phyloP scores from a whole-genome alignment of 2,888 invertebrate genomes.

The Gastracanthus pulcherrimus region DNA sequence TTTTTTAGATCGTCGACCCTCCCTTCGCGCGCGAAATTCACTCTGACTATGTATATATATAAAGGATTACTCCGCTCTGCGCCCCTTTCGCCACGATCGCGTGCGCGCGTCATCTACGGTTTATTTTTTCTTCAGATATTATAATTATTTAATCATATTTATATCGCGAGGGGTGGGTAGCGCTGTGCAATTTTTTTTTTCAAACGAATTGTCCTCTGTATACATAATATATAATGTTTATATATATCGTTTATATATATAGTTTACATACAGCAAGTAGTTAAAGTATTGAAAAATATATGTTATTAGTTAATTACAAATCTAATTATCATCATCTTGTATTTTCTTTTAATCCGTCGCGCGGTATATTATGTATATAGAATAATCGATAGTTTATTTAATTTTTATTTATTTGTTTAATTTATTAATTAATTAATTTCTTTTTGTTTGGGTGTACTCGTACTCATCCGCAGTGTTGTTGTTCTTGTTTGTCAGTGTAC shows the following conservation, averaged over 20 bases:
- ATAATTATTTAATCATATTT: not conserved
- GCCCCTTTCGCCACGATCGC: constrained; percentile 1
- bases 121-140: not conserved
- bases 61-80: not conserved
- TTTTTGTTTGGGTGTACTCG: constrained; percentile 55
- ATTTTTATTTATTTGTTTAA: constrained; percentile 57
- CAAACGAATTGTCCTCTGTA: constrained; percentile 18
- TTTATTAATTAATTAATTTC: constrained; percentile 63
- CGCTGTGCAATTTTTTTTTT: constrained; percentile 24
- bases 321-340: constrained; percentile 72
- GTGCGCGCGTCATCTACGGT: not conserved
- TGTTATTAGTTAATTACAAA: constrained; percentile 74
- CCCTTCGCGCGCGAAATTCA: not conserved
- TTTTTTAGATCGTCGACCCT: not conserved
- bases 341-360: constrained; percentile 59
- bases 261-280: constrained; percentile 76
- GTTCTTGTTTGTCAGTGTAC: not conserved
- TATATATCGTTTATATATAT: constrained; percentile 63
- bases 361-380: constrained; percentile 58
- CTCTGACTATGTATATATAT: not conserved
- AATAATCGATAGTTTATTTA: constrained; percentile 61
- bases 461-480: constrained; percentile 27
- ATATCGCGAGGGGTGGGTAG: constrained; percentile 28
- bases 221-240: constrained; percentile 60
- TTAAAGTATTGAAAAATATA: constrained; percentile 78